Evolutionary conservation across 1,140 invertebrate species (phyloP), one percentile per base, ranked within the genome.

Genomic region (Rhagoletis pomonella): DNA sequence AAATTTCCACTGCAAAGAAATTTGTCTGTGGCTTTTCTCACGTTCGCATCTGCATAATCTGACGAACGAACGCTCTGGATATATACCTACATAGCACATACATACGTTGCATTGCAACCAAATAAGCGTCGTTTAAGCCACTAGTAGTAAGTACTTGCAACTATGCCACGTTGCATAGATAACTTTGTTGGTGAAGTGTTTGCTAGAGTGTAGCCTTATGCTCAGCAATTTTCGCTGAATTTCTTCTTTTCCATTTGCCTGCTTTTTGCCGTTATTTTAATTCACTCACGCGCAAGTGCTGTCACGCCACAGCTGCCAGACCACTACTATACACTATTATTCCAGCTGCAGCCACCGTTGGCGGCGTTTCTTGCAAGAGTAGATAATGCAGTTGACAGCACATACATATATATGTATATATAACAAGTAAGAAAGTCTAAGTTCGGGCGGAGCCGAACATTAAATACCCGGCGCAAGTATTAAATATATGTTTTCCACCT

Each of bases 241-340:
- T 55, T 55, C 44, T 29, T 47, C n/a, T 50, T 81, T 81, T 81
- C 47, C n/a, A 81, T n/a, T 58, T 58, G 44, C 9, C 42, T 77
- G 44, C 69, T 1, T 29, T 29, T 7, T 73, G 44, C 44, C 69
- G 39, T 81, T 81, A 81, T 81, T 55, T 81, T 81, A 81, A 81
- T 81, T 81, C 73, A 81, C 47, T 81, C 73, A 81, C 73, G 73
- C 73, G 73, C 47, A 81, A 55, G n/a, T 55, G 73, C 73, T 81
- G 73, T 81, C 73, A 81, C 47, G 73, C 73, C 17, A 55, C 44
- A 81, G 17, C 47, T 81, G 73, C 73, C 73, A 29, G 29, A 29
- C 29, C 29, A 29, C 29, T 29, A 81, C 42, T 17, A 9, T 19
- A 44, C 10, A 19, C 14, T 42, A 29, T 4, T 9, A 55, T 29